These are phyloP conservation scores for Ips typographus DNA, from an alignment of 1,140 invertebrate genomes.

Conservation along the genomic window DNA sequence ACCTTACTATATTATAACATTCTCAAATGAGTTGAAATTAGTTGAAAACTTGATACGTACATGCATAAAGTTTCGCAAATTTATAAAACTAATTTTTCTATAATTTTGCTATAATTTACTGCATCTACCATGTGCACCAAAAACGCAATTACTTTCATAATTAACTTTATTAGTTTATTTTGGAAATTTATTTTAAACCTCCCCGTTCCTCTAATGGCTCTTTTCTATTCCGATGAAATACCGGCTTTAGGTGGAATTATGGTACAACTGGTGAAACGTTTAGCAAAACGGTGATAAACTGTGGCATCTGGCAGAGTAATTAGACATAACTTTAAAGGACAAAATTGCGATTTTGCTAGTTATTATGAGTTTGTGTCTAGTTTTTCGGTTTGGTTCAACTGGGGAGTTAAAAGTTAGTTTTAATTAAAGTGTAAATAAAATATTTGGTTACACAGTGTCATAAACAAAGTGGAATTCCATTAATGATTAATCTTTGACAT, in stretches of 20 bases:
- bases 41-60: no score
- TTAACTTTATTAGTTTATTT: not conserved
- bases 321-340: conserved; percentile 18
- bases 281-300: conserved; percentile 19
- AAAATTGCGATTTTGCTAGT: conserved; percentile 16
- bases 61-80: no score
- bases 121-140: no score
- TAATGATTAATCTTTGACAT: not conserved
- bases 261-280: not conserved
- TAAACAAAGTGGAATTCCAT: no score
- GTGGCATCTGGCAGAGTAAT: conserved; percentile 27
- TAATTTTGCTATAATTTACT: no score
- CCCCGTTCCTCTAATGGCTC: not conserved
- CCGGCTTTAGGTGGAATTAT: not conserved
- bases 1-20: no score
- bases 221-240: conserved; percentile 4
- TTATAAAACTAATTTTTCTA: no score
- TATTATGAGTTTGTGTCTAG: conserved; percentile 6
- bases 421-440: not conserved
- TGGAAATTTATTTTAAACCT: not conserved
- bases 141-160: no score
- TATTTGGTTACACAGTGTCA: not conserved
- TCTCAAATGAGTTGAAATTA: no score
- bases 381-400: not conserved
- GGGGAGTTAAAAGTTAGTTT: not conserved